Conservation (phyloP, 2,113 vertebrate species). For the Chrysochloris asiatica region DNA sequence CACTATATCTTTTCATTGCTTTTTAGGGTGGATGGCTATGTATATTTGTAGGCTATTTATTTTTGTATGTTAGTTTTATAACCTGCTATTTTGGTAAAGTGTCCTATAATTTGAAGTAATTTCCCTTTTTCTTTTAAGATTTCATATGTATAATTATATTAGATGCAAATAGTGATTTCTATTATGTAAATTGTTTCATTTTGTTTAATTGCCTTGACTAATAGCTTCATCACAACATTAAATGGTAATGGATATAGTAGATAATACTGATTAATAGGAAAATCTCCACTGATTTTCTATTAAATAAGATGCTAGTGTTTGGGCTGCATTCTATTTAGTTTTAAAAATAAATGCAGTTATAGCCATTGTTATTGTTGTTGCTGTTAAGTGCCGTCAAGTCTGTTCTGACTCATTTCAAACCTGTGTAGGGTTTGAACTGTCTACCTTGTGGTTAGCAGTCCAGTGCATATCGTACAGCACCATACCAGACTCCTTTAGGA, state of each 20-base stretch:
- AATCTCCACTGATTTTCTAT: background rate
- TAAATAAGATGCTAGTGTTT: background rate
- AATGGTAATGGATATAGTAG: background rate
- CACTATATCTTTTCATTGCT: background rate
- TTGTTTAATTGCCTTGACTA: background rate
- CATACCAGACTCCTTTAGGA: no score
- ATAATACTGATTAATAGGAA: background rate
- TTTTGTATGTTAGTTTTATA: conserved; percentile 29
- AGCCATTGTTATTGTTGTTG: no score
- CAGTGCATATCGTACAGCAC: no score
- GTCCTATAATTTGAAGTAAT: background rate
- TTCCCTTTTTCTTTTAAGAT: background rate
- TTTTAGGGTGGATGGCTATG: background rate
- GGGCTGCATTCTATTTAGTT: background rate
- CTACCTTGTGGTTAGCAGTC: no score
- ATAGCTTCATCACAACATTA: background rate
- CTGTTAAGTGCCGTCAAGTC: no score
- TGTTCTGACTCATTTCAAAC: no score
- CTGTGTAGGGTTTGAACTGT: no score
- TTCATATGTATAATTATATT: background rate
- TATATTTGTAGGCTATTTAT: background rate
- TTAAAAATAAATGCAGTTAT: background rate
- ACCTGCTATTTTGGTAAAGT: background rate
- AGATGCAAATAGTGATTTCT: background rate
- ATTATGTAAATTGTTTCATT: background rate